Evolutionary conservation across 2,113 vertebrate genomes (phyloP).

Genomic region (Amia ocellicauda): DNA sequence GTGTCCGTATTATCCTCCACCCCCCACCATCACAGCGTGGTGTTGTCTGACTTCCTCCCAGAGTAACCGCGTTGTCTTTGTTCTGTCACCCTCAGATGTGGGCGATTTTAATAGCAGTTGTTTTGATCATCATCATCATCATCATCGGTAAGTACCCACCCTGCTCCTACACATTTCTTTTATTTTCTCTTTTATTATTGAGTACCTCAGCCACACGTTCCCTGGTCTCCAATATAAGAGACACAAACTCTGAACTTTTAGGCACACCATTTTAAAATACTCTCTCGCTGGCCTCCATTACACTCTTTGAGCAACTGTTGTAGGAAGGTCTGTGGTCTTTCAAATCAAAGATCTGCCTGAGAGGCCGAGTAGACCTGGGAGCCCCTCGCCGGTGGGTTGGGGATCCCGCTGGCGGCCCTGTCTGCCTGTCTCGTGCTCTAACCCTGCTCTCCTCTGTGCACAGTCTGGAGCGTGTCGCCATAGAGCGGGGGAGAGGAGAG

Average conservation of each 20-base stretch:
- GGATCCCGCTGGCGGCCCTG: too few relatives aligned
- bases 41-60: too few relatives aligned
- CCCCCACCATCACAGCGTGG: too few relatives aligned
- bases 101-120: conserved; percentile 84
- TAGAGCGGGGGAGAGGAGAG: conserved; percentile 38
- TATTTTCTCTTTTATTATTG: not conserved
- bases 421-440: not conserved
- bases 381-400: too few relatives aligned
- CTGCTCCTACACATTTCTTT: not conserved
- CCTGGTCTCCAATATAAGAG: not conserved
- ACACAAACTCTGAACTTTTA: not conserved
- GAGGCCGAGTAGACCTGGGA: too few relatives aligned
- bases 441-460: conserved; percentile 7
- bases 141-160: conserved; percentile 82
- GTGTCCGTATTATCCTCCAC: too few relatives aligned
- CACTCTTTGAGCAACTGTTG: not conserved
- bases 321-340: not conserved
- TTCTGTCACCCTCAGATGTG: conserved; percentile 78
- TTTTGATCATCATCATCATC: conserved; percentile 81
- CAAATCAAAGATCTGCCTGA: not conserved
- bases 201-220: not conserved
- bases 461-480: conserved; percentile 58
- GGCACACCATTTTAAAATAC: too few relatives aligned
- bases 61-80: not conserved
- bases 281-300: too few relatives aligned